Evolutionary conservation across 2,113 vertebrate genomes (phyloP).

Genomic region (Canis aureus): DNA sequence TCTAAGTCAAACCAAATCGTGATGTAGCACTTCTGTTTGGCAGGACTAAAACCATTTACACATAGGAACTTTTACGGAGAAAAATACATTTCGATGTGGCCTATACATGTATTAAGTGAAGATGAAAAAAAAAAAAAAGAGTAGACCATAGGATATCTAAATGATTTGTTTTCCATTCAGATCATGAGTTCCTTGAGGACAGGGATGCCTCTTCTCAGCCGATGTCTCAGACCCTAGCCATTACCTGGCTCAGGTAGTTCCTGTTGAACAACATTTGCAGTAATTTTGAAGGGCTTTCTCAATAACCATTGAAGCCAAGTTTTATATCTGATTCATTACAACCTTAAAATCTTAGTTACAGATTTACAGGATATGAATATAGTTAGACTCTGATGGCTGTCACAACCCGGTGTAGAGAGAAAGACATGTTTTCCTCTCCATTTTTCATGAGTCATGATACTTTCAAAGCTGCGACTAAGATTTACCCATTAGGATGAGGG

Average conservation of each 20-base stretch:
- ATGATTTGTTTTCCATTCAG: not conserved
- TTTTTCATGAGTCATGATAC: not conserved
- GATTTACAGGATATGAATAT: not conserved
- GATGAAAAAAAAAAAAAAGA: not conserved
- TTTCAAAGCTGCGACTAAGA: not conserved
- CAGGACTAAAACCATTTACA: not conserved
- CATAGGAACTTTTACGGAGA: not conserved
- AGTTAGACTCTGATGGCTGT: slow-evolving; percentile 39
- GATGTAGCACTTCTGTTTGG: not conserved
- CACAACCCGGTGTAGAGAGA: not conserved
- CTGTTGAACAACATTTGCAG: not conserved
- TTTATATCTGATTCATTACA: slow-evolving; percentile 48
- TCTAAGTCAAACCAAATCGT: not conserved
- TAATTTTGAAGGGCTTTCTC: not conserved
- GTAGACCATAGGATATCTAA: not conserved
- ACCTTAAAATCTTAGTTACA: slow-evolving; percentile 33
- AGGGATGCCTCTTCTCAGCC: not conserved
- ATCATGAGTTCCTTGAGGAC: not conserved
- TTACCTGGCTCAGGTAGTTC: not conserved
- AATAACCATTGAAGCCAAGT: not conserved
- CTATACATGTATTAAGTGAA: not conserved
- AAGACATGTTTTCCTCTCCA: not conserved
- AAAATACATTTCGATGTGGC: not conserved
- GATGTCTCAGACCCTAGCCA: not conserved
- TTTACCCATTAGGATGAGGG: not conserved